Percentiles rank a stretch among this genome's conserved stretches.
These are phyloP conservation scores for Aquatica leii DNA, from an alignment of 2,888 invertebrate species.

Conservation along the genomic window DNA sequence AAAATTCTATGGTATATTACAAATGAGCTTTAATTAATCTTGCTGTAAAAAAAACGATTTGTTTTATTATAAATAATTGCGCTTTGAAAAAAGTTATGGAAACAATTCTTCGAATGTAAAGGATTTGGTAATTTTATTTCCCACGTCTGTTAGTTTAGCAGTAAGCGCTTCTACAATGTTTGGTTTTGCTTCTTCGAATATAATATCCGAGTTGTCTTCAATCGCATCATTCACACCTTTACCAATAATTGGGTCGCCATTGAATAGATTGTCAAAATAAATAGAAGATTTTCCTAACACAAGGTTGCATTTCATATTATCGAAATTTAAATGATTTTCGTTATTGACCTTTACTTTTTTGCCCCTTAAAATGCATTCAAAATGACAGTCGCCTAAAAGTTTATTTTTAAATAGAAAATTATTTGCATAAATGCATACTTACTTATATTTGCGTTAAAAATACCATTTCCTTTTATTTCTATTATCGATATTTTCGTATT, in stretches of 20 bases:
- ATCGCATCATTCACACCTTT: constrained; percentile 2
- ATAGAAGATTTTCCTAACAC: neutral
- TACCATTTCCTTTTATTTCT: neutral
- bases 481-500: neutral
- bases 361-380: neutral
- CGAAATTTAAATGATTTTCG: neutral
- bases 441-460: constrained; percentile 11
- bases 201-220: constrained; percentile 1
- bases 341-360: neutral
- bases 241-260: constrained; percentile 1
- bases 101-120: constrained; percentile 9
- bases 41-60: too few species aligned
- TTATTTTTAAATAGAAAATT: neutral
- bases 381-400: neutral
- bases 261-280: constrained; percentile 4
- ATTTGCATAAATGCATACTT: neutral
- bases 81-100: too few species aligned
- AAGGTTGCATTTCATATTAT: neutral
- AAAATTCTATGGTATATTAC: too few species aligned
- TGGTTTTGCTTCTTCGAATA: constrained; percentile 9
- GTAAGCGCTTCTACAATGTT: neutral
- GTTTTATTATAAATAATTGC: too few species aligned
- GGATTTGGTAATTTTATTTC: neutral
- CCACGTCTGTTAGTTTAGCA: neutral
- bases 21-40: too few species aligned